A percentile compares a stretch with the other conserved stretches of the same genome.
Evolutionary conservation across 2,797 vertebrate species (phyloP).

Genomic region (Anguilla megastoma): DNA sequence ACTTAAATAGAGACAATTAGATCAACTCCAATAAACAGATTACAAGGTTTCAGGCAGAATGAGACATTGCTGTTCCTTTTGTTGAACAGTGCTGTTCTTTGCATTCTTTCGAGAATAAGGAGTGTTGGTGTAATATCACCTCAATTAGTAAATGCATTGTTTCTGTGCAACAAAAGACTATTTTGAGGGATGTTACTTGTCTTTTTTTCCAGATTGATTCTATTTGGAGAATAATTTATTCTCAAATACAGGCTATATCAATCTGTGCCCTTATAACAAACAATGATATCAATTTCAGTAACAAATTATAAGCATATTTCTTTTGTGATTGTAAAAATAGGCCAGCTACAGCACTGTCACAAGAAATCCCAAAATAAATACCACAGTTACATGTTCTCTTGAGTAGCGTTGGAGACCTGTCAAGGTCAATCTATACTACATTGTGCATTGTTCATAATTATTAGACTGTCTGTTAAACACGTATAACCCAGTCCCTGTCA

Average conservation of each 20-base stretch:
- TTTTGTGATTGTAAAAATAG: background rate
- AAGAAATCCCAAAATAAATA: background rate
- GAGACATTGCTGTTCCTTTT: constrained; percentile 3
- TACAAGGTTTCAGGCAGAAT: background rate
- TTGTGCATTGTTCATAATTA: too few relatives aligned
- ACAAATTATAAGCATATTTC: background rate
- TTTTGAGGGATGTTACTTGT: background rate
- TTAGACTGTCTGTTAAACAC: background rate
- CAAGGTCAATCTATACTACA: background rate
- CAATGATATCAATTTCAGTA: background rate
- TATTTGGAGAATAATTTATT: background rate
- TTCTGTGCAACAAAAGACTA: background rate
- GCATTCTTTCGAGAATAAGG: constrained; percentile 16
- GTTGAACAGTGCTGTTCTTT: background rate
- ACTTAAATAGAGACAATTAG: constrained; percentile 24
- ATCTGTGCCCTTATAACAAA: background rate
- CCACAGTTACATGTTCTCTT: background rate
- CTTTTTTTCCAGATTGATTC: background rate
- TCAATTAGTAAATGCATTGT: background rate
- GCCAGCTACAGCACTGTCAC: background rate
- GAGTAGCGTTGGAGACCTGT: background rate
- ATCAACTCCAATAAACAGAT: background rate
- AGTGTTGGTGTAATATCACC: background rate
- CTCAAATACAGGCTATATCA: background rate
- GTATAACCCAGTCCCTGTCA: background rate